A percentile compares a stretch with the other conserved stretches of the same genome.
Conservation (phyloP, 2,888 invertebrate genomes). For the Agrochola macilenta region DNA sequence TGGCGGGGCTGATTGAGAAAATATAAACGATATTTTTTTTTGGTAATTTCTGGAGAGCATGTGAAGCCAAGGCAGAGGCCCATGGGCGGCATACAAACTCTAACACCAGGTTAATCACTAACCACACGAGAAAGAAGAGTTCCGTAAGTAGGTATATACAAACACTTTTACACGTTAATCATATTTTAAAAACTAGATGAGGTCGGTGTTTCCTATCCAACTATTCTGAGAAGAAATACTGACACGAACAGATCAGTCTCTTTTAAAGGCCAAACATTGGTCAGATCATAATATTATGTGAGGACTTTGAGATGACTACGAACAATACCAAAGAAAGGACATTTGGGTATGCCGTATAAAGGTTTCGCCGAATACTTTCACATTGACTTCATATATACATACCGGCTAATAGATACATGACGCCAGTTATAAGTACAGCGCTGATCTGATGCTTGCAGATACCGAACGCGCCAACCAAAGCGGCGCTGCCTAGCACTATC, state of each 20-base stretch:
- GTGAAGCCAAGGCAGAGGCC: too few relatives aligned
- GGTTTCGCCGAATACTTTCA: not conserved
- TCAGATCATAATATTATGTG: not conserved
- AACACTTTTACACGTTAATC: not conserved
- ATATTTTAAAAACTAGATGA: not conserved
- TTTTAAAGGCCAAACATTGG: not conserved
- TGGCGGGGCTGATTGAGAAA: not conserved
- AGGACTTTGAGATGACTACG: not conserved
- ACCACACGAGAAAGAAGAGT: too few relatives aligned
- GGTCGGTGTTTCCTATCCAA: not conserved
- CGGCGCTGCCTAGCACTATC: slow-evolving; percentile 96
- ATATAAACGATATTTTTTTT: not conserved
- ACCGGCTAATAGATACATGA: slow-evolving; percentile 98
- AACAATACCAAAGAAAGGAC: not conserved
- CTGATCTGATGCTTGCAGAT: slow-evolving; percentile 97
- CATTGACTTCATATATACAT: slow-evolving; percentile 66
- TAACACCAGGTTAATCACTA: too few relatives aligned
- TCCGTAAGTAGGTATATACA: not conserved
- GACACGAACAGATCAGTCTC: not conserved
- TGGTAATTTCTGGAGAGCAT: too few relatives aligned
- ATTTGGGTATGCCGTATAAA: not conserved
- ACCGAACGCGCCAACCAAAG: slow-evolving; percentile 96
- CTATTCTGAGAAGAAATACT: not conserved
- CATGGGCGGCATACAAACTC: too few relatives aligned
- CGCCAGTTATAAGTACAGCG: slow-evolving; percentile 97